These are phyloP conservation scores for Bombus sylvicola DNA, from an alignment of 1,140 invertebrate genomes.

Conservation along the genomic window DNA sequence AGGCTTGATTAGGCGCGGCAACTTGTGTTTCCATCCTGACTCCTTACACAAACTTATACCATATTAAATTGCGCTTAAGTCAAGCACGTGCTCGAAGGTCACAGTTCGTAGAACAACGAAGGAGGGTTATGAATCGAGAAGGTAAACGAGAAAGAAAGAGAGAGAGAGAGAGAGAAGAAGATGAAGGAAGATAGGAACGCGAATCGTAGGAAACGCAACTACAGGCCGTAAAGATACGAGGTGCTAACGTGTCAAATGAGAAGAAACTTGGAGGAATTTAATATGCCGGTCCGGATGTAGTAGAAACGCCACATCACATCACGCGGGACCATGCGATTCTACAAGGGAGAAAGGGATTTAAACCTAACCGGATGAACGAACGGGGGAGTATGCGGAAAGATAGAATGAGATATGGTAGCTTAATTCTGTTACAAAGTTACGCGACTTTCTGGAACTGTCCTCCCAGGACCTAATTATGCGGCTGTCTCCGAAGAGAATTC, in stretches of 20 bases:
- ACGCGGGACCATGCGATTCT: constrained; percentile 25
- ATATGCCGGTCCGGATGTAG: constrained; percentile 59
- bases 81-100: constrained; percentile 74
- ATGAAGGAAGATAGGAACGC: background rate
- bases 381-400: background rate
- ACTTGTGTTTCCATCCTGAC: constrained; percentile 74
- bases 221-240: constrained; percentile 40
- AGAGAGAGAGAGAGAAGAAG: background rate
- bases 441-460: constrained; percentile 38
- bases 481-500: constrained; percentile 29
- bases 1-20: constrained; percentile 78
- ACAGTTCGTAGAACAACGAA: constrained; percentile 40
- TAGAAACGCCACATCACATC: background rate
- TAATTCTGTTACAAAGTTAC: constrained; percentile 50
- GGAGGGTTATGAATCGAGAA: background rate
- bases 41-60: constrained; percentile 77
- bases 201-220: constrained; percentile 50
- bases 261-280: constrained; percentile 72
- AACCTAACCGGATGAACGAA: constrained; percentile 3
- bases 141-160: background rate
- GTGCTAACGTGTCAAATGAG: constrained; percentile 48
- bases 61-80: constrained; percentile 80
- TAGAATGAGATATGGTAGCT: constrained; percentile 36
- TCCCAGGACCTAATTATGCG: constrained; percentile 58
- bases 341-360: background rate